Conservation (phyloP, 2,888 invertebrate genomes). For the Drosophila gaucha region DNA sequence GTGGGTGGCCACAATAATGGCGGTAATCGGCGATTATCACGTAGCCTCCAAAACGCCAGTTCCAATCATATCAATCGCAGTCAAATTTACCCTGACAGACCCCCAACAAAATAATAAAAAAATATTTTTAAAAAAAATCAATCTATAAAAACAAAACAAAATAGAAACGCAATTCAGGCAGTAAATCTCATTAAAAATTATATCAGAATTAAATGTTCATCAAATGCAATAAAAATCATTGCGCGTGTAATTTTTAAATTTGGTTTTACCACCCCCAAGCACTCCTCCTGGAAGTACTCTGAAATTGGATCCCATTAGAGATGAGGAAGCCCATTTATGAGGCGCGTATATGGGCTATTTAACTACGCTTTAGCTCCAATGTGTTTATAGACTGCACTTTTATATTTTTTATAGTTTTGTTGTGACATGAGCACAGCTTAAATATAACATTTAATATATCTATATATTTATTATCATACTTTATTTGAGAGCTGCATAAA, state of each 20-base stretch:
- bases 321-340: constrained; percentile 50
- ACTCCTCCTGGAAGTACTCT: neutral
- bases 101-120: constrained; percentile 27
- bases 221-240: constrained; percentile 73
- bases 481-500: neutral
- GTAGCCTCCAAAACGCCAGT: constrained; percentile 31
- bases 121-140: too few species aligned
- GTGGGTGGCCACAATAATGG: constrained; percentile 71
- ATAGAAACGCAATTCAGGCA: constrained; percentile 19
- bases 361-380: constrained; percentile 10
- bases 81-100: constrained; percentile 45
- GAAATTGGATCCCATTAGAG: constrained; percentile 33
- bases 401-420: constrained; percentile 36
- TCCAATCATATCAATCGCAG: constrained; percentile 16
- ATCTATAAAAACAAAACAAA: constrained; percentile 23
- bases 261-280: constrained; percentile 8
- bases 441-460: constrained; percentile 18
- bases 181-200: constrained; percentile 74
- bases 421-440: constrained; percentile 16
- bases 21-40: constrained; percentile 69
- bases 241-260: constrained; percentile 53
- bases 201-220: constrained; percentile 75
- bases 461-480: constrained; percentile 2
- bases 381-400: constrained; percentile 30
- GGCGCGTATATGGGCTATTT: constrained; percentile 31